These are phyloP conservation scores for Clinocottus analis DNA, from an alignment of 2,113 vertebrate species.

Conservation along the genomic window DNA sequence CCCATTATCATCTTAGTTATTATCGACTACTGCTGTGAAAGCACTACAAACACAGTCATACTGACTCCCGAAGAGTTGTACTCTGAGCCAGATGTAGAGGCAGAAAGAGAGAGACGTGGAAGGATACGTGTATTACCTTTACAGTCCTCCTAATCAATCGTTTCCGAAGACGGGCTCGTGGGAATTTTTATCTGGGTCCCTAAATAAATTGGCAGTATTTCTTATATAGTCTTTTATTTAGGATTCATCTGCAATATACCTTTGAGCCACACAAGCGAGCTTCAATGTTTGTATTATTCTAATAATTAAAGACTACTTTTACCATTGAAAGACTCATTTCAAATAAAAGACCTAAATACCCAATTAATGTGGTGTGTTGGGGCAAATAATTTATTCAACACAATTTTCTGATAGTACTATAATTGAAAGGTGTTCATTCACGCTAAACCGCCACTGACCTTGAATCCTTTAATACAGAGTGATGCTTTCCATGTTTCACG, in stretches of 20 bases:
- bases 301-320: neutral
- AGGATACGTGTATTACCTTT: slow-evolving; percentile 12
- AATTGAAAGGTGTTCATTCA: slow-evolving; percentile 50
- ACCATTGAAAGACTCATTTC: neutral
- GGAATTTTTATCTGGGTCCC: neutral
- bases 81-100: slow-evolving; percentile 37
- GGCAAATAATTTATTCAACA: slow-evolving; percentile 35
- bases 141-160: neutral
- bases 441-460: slow-evolving; percentile 52
- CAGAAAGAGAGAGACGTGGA: neutral
- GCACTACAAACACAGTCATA: slow-evolving; percentile 40
- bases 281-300: neutral
- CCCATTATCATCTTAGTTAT: slow-evolving; percentile 68
- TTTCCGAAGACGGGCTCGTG: neutral
- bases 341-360: neutral
- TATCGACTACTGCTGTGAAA: slow-evolving; percentile 64
- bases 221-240: neutral
- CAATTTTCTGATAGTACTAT: slow-evolving; percentile 13
- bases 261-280: neutral
- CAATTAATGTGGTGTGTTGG: slow-evolving; percentile 31
- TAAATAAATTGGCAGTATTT: neutral
- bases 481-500: slow-evolving; percentile 14
- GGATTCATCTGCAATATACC: neutral
- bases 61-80: slow-evolving; percentile 30
- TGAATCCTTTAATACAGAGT: slow-evolving; percentile 31